Percentiles rank a stretch among this genome's conserved stretches.
Evolutionary conservation across 2,888 invertebrate genomes (phyloP).

Genomic region (Agriopis marginaria): DNA sequence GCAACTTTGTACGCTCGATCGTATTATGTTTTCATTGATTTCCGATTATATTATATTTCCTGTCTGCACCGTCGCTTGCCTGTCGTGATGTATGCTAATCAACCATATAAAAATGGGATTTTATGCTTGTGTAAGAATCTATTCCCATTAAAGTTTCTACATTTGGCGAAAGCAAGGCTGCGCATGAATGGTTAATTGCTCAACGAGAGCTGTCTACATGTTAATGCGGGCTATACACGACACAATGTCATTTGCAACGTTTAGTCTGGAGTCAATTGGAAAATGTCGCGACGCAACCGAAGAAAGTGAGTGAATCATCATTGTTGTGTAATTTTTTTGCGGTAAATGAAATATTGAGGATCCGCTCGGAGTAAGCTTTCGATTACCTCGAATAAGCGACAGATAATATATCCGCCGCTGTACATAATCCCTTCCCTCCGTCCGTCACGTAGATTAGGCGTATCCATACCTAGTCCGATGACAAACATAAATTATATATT

Average conservation of each 20-base stretch:
- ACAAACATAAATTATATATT: slow-evolving; percentile 8
- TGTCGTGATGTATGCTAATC: slow-evolving; percentile 19
- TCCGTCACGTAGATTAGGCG: neutral
- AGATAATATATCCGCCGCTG: neutral
- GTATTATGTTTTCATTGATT: slow-evolving; percentile 2
- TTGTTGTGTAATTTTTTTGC: slow-evolving; percentile 27
- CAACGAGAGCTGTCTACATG: slow-evolving; percentile 59
- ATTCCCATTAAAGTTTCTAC: slow-evolving; percentile 54
- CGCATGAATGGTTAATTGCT: slow-evolving; percentile 68
- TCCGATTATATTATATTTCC: slow-evolving; percentile 14
- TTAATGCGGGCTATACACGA: slow-evolving; percentile 65
- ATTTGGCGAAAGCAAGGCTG: slow-evolving; percentile 66
- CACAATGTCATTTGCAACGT: slow-evolving; percentile 56
- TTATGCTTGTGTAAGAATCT: slow-evolving; percentile 51
- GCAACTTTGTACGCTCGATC: slow-evolving; percentile 38
- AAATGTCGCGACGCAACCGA: slow-evolving; percentile 29
- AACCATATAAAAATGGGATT: slow-evolving; percentile 48
- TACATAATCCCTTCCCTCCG: no score
- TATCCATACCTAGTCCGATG: neutral
- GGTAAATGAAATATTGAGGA: slow-evolving; percentile 16
- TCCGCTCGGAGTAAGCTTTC: slow-evolving; percentile 12
- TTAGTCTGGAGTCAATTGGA: slow-evolving; percentile 43
- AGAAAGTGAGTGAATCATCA: slow-evolving; percentile 39
- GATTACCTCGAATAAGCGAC: neutral
- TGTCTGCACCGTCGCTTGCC: slow-evolving; percentile 11